Base-by-base conservation (phyloP, 2,113 vertebrate species). In the Danio rerio region DNA sequence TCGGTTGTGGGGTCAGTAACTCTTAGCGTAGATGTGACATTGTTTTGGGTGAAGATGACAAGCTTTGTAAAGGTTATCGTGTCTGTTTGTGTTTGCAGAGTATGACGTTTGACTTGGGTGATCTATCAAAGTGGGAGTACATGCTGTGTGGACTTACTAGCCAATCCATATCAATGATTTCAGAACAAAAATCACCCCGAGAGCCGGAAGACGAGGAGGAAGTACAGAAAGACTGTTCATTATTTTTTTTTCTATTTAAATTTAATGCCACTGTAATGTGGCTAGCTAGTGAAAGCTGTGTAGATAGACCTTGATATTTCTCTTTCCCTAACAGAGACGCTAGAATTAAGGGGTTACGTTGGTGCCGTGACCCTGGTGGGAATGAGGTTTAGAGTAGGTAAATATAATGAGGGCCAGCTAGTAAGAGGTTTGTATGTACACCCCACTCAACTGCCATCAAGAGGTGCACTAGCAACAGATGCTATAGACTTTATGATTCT, bases 71-170 rank as follows among this genome's bases (percentile, higher is more conserved):
- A 62, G 7, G 21, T 77, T 0, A 77, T 40, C 0, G 6, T 1
- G 31, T 84, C 31, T 88, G 53, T 81, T 43, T 84, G 68, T 88
- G 45, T 42, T 58, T 63, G 59, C 59, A 99, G 98, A 95, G 94
- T 8, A 83, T 98, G 90, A 12, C 78, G 79, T 99, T 93, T 88
- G 94, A 98, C 88, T 90, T 99, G 83, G 89, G 92, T 5, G 94
- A 99, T 31, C 0, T 90, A 0, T 50, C 91, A 20, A 49, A 49
- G 72, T 99, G 97, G 98, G 96, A 99, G 88, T 86, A 92, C 0
- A 74, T 99, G 90, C 88, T 97, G 15, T 50, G 81, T 43, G 88
- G 86, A 9, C 83, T 84, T 0, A 84, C 84, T 0, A 87, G 83
- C 0, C 83, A 90, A 53, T 81, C 86, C 18, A 56, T 83, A 11